A percentile compares a stretch with the other conserved stretches of the same genome.
These are phyloP conservation scores for Dendronephthya gigantea DNA, from an alignment of 64 coral and sea anemone species.

Conservation along the genomic window DNA sequence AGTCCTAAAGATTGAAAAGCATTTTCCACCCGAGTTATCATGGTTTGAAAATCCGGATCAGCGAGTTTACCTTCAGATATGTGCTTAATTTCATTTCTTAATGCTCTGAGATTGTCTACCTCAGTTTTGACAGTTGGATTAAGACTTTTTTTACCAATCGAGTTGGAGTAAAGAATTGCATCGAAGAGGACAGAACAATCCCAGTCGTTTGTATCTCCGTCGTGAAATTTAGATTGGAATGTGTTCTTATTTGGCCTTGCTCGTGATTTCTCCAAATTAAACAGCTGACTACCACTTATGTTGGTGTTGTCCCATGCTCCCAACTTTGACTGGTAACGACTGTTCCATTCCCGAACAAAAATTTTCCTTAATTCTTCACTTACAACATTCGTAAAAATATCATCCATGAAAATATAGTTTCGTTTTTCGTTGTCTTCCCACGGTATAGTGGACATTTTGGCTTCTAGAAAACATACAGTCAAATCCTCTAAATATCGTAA, in stretches of 20 bases:
- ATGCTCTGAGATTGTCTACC: constrained; percentile 27
- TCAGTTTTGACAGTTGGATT: background rate
- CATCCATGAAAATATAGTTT: background rate
- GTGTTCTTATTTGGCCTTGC: background rate
- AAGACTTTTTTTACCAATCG: background rate
- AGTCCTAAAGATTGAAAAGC: background rate
- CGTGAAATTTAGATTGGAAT: background rate
- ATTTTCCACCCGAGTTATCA: background rate
- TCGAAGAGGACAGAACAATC: constrained; percentile 31
- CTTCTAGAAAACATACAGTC: no score
- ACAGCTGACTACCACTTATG: no score
- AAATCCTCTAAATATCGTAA: no score
- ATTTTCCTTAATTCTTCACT: background rate
- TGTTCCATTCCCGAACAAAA: constrained; percentile 25
- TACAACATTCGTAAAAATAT: background rate
- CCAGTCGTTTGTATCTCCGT: constrained; percentile 15
- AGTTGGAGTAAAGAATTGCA: no score
- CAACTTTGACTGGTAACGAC: background rate
- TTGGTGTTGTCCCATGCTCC: constrained; percentile 21
- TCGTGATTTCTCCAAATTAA: no score
- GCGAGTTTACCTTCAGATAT: background rate
- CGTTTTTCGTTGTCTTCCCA: background rate
- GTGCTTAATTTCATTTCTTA: no score
- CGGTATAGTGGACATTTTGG: background rate
- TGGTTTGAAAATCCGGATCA: constrained; percentile 2